Conservation (phyloP, 2,888 invertebrate genomes). For the Craniophora ligustri region DNA sequence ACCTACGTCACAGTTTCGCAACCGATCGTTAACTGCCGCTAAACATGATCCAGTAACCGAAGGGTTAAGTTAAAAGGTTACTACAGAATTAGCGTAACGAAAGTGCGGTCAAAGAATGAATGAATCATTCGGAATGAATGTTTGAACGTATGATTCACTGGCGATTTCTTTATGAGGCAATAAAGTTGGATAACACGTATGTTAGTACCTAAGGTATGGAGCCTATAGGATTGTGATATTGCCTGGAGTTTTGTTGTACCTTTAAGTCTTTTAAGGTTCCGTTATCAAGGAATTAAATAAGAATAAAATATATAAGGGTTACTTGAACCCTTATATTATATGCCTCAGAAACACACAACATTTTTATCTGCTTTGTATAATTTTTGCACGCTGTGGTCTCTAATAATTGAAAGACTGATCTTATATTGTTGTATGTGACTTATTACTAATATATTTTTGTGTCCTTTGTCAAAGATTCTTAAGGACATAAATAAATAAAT, state of each 20-base stretch:
- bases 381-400: too few species aligned
- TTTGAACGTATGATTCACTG: conserved; percentile 47
- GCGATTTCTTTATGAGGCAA: conserved; percentile 50
- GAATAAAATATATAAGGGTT: too few species aligned
- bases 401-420: too few species aligned
- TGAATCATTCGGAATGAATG: conserved; percentile 46
- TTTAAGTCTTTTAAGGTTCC: conserved; percentile 1
- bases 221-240: not conserved
- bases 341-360: too few species aligned
- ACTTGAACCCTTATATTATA: too few species aligned
- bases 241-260: conserved; percentile 1
- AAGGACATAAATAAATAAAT: too few species aligned
- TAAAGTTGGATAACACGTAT: conserved; percentile 37
- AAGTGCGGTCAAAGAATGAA: conserved; percentile 37
- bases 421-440: too few species aligned
- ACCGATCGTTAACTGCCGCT: conserved; percentile 44
- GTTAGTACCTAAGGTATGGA: conserved; percentile 20
- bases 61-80: conserved; percentile 43
- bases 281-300: not conserved
- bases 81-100: conserved; percentile 49
- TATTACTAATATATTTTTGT: too few species aligned
- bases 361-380: too few species aligned
- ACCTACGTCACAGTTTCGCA: conserved; percentile 54
- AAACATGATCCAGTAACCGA: conserved; percentile 47
- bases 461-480: too few species aligned